Conservation (phyloP, 1,140 invertebrate species). For the Ridgeia piscesae region DNA sequence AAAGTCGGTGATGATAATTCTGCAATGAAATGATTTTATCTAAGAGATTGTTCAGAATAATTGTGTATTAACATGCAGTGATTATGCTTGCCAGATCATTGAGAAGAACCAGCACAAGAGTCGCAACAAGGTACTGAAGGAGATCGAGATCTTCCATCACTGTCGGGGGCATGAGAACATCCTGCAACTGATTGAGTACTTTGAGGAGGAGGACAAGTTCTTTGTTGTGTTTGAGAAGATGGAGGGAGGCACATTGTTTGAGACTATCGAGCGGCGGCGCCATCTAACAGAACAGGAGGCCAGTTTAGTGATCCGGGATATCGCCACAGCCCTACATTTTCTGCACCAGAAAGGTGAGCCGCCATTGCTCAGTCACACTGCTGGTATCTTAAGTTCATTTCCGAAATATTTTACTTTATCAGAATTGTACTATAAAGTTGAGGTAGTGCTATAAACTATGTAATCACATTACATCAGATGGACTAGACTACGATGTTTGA, state of each 20-base stretch:
- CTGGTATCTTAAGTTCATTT: slow-evolving; percentile 1
- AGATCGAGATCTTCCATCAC: slow-evolving; percentile 98
- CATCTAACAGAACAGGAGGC: slow-evolving; percentile 95
- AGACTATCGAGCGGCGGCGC: slow-evolving; percentile 86
- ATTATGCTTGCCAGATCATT: slow-evolving; percentile 68
- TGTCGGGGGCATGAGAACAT: slow-evolving; percentile 96
- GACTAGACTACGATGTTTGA: neutral
- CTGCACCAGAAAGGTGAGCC: slow-evolving; percentile 76
- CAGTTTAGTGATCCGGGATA: slow-evolving; percentile 86
- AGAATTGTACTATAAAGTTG: neutral
- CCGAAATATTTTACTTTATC: neutral
- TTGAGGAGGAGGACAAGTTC: slow-evolving; percentile 91
- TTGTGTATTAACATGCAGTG: too few species aligned
- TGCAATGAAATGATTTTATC: neutral
- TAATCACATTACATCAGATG: neutral
- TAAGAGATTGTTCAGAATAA: neutral
- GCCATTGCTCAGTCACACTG: slow-evolving; percentile 29
- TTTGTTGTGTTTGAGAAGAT: slow-evolving; percentile 98
- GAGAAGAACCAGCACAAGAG: slow-evolving; percentile 92
- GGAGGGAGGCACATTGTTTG: slow-evolving; percentile 81
- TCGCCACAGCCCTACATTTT: slow-evolving; percentile 91
- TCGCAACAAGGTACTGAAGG: slow-evolving; percentile 89
- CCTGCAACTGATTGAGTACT: slow-evolving; percentile 95
- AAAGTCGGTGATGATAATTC: too few species aligned
- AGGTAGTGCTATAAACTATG: neutral